phyloP scores from a whole-genome alignment of 2,113 vertebrate species.

The Datnioides undecimradiatus region DNA sequence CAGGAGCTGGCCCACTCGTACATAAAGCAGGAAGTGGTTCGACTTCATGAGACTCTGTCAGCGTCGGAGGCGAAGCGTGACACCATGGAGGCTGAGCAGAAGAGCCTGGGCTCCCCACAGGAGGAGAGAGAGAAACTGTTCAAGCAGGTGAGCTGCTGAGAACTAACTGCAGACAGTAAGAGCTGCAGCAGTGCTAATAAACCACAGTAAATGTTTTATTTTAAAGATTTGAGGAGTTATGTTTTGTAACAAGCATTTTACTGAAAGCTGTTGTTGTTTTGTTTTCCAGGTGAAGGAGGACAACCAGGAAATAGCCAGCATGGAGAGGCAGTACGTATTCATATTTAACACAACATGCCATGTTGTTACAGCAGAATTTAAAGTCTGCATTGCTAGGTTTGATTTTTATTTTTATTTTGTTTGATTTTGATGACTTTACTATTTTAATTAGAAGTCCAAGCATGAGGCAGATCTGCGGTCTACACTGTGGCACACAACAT shows the following conservation, averaged over 20 bases:
- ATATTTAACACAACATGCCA: not conserved
- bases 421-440: not conserved
- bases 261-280: conserved; percentile 10
- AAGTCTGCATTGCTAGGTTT: not conserved
- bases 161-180: not conserved
- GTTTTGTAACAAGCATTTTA: not conserved
- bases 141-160: conserved; percentile 88
- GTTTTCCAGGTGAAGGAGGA: conserved; percentile 92
- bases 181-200: too few species aligned
- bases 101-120: conserved; percentile 90
- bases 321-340: conserved; percentile 91
- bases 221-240: not conserved
- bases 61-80: conserved; percentile 87
- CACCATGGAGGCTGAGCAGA: conserved; percentile 91
- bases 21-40: conserved; percentile 90
- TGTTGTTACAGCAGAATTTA: not conserved
- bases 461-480: not conserved
- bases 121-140: conserved; percentile 91
- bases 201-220: too few species aligned
- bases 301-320: conserved; percentile 96
- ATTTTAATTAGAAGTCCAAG: not conserved
- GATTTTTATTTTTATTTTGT: not conserved
- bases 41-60: conserved; percentile 88
- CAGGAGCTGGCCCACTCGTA: conserved; percentile 87
- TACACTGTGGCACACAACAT: not conserved